phyloP scores from a whole-genome alignment of 2,797 vertebrate genomes.

The Phoeniculus purpureus region DNA sequence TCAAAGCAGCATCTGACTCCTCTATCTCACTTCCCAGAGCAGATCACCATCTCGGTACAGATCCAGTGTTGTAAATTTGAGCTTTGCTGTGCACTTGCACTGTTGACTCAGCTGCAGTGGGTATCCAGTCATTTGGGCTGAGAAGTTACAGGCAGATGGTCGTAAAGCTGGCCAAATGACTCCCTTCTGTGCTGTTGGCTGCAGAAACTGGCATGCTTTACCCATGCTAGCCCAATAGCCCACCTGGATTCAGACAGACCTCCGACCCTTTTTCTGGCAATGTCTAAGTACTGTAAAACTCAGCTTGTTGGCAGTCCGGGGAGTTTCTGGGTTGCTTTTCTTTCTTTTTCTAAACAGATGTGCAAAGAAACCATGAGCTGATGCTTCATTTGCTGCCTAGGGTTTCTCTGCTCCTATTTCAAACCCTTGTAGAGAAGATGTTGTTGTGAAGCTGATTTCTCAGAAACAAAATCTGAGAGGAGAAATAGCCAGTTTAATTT shows the following conservation, averaged over 20 bases:
- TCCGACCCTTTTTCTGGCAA: not conserved
- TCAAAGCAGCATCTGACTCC: not conserved
- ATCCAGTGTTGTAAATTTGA: not conserved
- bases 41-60: not conserved
- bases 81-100: not conserved
- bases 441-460: not conserved
- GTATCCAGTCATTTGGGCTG: not conserved
- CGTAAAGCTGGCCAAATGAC: not conserved
- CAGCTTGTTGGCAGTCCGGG: not conserved
- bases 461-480: not conserved
- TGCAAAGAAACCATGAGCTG: not conserved
- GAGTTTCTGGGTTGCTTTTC: not conserved
- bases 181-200: not conserved
- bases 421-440: not conserved
- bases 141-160: not conserved
- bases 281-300: not conserved
- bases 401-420: not conserved
- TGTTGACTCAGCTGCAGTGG: conserved; percentile 43
- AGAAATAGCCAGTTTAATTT: accelerated
- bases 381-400: not conserved
- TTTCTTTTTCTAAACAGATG: not conserved
- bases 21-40: not conserved
- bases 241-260: not conserved
- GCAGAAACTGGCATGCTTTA: not conserved
- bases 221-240: conserved; percentile 21